Percentiles rank a stretch among this genome's conserved stretches.
Evolutionary conservation across 1,140 invertebrate genomes (phyloP).

Genomic region (Halesus radiatus): DNA sequence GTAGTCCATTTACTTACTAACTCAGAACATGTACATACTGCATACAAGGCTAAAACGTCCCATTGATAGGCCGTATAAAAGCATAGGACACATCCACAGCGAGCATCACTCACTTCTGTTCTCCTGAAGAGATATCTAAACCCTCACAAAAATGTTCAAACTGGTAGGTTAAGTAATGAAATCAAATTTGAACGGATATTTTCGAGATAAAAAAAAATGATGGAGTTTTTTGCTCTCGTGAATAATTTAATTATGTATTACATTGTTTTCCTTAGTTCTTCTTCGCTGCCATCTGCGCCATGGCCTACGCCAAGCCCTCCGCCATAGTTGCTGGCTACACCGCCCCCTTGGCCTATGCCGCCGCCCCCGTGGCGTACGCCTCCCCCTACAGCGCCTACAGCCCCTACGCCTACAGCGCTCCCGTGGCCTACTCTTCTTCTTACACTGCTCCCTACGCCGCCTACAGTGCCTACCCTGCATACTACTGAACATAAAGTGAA

Average conservation of each 20-base stretch:
- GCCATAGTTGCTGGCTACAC: slow-evolving; percentile 44
- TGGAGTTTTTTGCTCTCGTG: not conserved
- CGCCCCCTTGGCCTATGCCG: slow-evolving; percentile 47
- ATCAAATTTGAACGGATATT: not conserved
- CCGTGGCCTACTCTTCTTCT: slow-evolving; percentile 45
- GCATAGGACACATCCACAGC: not conserved
- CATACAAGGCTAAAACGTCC: not conserved
- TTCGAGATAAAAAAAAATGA: not conserved
- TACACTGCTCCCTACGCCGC: slow-evolving; percentile 48
- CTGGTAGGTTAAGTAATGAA: not conserved
- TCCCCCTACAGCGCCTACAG: slow-evolving; percentile 27
- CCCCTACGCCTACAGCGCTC: slow-evolving; percentile 34
- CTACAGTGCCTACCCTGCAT: slow-evolving; percentile 40
- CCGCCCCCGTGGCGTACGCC: slow-evolving; percentile 21
- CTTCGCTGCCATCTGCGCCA: slow-evolving; percentile 67
- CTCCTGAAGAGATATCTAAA: not conserved
- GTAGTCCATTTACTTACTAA: too few species aligned
- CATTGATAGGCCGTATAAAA: not conserved
- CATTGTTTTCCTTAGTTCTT: slow-evolving; percentile 57
- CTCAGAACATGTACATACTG: not conserved
- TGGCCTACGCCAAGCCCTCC: slow-evolving; percentile 69
- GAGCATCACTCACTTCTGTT: not conserved
- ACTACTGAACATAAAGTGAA: slow-evolving; percentile 14
- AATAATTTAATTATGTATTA: slow-evolving; percentile 4
- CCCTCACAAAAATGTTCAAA: not conserved